phyloP scores from a whole-genome alignment of 2,888 invertebrate genomes.

The Thera obeliscata region DNA sequence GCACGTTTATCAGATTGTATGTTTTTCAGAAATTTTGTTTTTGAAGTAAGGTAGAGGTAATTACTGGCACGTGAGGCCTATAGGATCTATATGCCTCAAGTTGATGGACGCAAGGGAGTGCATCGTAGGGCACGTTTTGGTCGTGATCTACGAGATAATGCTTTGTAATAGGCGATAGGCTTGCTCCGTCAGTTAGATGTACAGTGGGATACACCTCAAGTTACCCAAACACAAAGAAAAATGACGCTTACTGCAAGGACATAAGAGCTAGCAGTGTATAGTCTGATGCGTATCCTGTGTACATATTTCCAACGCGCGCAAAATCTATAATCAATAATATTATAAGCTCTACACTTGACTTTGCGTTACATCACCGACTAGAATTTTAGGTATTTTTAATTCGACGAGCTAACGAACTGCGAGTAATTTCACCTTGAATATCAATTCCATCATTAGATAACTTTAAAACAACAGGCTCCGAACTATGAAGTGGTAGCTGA shows the following conservation, averaged over 20 bases:
- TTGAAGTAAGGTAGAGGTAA: neutral
- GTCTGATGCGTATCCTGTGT: too few relatives aligned
- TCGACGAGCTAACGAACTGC: slow-evolving; percentile 31
- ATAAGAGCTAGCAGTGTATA: too few relatives aligned
- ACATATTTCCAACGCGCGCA: slow-evolving; percentile 37
- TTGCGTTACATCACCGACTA: slow-evolving; percentile 59
- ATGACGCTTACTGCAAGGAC: too few relatives aligned
- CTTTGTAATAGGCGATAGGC: too few relatives aligned
- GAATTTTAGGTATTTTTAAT: slow-evolving; percentile 26
- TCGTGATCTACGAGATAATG: too few relatives aligned
- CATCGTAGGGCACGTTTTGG: too few relatives aligned
- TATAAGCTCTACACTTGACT: slow-evolving; percentile 65
- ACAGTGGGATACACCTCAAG: too few relatives aligned
- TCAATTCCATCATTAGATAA: slow-evolving; percentile 30
- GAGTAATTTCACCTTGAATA: slow-evolving; percentile 23
- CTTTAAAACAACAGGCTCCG: slow-evolving; percentile 42
- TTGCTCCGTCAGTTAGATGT: too few relatives aligned
- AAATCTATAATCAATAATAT: slow-evolving; percentile 49
- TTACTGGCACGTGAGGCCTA: too few relatives aligned
- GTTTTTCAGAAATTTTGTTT: neutral
- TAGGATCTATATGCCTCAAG: too few relatives aligned
- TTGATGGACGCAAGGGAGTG: too few relatives aligned
- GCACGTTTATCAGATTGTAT: neutral
- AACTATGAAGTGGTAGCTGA: slow-evolving; percentile 33
- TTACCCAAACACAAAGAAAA: too few relatives aligned